A percentile compares a stretch with the other conserved stretches of the same genome.
These are phyloP conservation scores for Xerus inauris DNA, from an alignment of 2,113 vertebrate genomes.

Conservation along the genomic window DNA sequence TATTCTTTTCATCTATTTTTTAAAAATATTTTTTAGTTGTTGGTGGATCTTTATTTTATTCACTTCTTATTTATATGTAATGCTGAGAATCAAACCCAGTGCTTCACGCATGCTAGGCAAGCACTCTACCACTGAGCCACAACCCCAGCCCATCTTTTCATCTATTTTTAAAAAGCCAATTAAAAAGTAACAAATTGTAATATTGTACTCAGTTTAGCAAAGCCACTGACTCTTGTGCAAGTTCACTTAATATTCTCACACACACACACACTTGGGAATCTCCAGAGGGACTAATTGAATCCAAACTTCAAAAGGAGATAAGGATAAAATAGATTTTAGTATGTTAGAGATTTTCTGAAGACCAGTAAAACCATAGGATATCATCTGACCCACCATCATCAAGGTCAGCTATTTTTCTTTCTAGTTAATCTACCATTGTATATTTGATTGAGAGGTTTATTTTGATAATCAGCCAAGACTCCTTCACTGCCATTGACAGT, in stretches of 20 bases:
- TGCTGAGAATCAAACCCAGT: too few relatives aligned
- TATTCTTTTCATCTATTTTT: background rate
- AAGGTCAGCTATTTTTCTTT: background rate
- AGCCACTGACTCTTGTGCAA: background rate
- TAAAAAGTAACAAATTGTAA: background rate
- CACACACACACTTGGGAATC: too few relatives aligned
- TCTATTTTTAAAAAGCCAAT: conserved; percentile 3
- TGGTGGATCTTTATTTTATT: too few relatives aligned
- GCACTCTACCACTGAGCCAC: too few relatives aligned
- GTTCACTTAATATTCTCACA: background rate
- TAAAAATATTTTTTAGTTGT: too few relatives aligned
- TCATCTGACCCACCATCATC: background rate
- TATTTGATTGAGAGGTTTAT: background rate
- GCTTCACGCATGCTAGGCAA: too few relatives aligned
- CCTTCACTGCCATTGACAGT: background rate
- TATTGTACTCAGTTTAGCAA: background rate
- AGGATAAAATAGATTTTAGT: background rate
- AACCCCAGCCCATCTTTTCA: too few relatives aligned
- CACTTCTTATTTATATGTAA: too few relatives aligned
- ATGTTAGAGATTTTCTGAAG: background rate
- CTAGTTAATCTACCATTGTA: background rate
- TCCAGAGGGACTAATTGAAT: background rate
- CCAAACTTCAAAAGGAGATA: background rate
- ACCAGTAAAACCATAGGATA: background rate
- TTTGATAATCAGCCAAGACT: background rate